These are phyloP conservation scores for Dryadula phaetusa DNA, from an alignment of 2,888 invertebrate species.

Conservation along the genomic window DNA sequence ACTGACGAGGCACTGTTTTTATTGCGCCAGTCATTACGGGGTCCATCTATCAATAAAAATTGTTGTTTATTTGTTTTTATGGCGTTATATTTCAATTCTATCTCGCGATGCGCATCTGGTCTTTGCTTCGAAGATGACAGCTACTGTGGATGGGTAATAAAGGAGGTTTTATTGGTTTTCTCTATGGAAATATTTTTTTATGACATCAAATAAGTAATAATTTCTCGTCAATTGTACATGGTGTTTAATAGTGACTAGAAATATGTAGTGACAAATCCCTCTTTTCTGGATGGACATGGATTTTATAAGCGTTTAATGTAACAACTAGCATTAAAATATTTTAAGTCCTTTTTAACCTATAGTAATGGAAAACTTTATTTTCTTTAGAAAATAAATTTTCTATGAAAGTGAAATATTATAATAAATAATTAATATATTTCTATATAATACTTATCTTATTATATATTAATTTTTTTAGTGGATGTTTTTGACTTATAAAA, in stretches of 20 bases:
- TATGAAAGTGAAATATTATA: too few species aligned
- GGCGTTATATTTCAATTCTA: slow-evolving; percentile 48
- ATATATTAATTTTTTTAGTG: too few species aligned
- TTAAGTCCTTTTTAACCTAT: too few species aligned
- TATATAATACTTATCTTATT: too few species aligned
- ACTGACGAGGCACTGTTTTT: slow-evolving; percentile 71
- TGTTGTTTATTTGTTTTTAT: slow-evolving; percentile 51
- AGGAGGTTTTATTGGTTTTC: slow-evolving; percentile 5
- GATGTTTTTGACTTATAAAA: too few species aligned
- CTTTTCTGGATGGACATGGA: too few species aligned
- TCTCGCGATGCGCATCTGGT: slow-evolving; percentile 32
- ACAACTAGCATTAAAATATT: too few species aligned
- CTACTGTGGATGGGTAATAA: slow-evolving; percentile 22
- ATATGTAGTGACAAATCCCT: neutral
- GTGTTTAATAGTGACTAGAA: too few species aligned
- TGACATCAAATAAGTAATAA: neutral
- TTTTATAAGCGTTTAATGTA: too few species aligned
- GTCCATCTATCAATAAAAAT: slow-evolving; percentile 47
- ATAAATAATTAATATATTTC: too few species aligned
- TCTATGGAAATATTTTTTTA: slow-evolving; percentile 1
- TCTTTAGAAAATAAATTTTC: too few species aligned
- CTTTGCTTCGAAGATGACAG: slow-evolving; percentile 32
- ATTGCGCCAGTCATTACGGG: slow-evolving; percentile 57
- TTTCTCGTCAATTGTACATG: neutral
- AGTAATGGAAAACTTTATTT: too few species aligned